Evolutionary conservation across 1,140 invertebrate genomes (phyloP), one percentile per base, ranked within the genome.

Genomic region (Bombus confusus): DNA sequence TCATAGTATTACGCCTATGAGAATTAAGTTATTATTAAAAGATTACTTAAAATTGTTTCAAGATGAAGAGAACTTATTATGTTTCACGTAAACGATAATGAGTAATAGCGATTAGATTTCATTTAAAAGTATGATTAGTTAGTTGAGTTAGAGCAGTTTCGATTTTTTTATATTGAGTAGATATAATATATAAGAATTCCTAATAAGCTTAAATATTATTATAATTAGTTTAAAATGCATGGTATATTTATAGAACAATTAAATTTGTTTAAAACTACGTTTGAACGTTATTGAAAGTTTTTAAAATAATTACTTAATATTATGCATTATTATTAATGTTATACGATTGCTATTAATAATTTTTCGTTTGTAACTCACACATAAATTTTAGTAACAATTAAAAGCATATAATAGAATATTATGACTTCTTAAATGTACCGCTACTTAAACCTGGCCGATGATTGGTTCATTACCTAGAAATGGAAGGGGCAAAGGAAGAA

Each of bases 381-480:
- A 68, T 25, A 28, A 10, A 28, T 41, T 59, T 72, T 18, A 59
- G 15, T 31, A 81, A 73, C 1, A 4, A n/a, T 52, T 28, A 39
- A 25, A 41, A 31, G 6, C 0, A 39, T 71, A 57, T 80, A 8
- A 66, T 1, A n/a, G 37, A 52, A 18, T 22, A 13, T 37, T 28
- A 28, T 22, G 1, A 39, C 10, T 25, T 57, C 22, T 79, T 28
- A n/a, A 84, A 79, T 62, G 22, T 84, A 13, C 75, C 83, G 83
- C 75, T 34, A 34, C 12, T 31, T 15, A 31, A 9, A 6, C 1
- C 8, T 18, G 12, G 1, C 22, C 1, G 18, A 8, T 75, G 59
- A 83, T 83, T 83, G 73, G 81, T n/a, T 66, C 1, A 39, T 39
- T 31, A 15, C 0, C 3, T 10, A 10, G 31, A 1, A 13, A 1